These are phyloP conservation scores for Ascidia mentula DNA, from an alignment of 23 tunicate genomes.

Conservation along the genomic window DNA sequence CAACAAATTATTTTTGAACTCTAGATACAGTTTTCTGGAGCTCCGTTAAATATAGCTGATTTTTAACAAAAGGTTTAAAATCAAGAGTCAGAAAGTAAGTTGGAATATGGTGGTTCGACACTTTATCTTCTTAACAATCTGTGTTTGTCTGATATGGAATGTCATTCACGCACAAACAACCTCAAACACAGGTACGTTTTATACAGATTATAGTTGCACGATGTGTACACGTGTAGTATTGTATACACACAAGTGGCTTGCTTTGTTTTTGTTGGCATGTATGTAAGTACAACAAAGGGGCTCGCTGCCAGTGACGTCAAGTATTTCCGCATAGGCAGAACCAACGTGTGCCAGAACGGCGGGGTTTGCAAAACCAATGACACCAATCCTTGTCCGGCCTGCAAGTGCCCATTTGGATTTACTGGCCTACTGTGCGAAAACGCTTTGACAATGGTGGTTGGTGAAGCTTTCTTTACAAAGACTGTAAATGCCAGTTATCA, in stretches of 20 bases:
- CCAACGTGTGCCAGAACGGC: slow-evolving; percentile 8
- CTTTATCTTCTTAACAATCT: not conserved
- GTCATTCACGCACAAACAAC: not conserved
- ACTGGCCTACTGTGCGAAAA: not conserved
- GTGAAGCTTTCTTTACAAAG: not conserved
- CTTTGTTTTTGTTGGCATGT: not conserved
- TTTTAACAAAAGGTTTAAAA: too few species aligned
- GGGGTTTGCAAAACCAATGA: not conserved
- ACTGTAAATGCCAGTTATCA: not conserved
- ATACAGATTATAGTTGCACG: too few species aligned
- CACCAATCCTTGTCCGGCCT: not conserved
- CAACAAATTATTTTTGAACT: too few species aligned
- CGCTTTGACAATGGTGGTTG: not conserved
- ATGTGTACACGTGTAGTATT: not conserved
- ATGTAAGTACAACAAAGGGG: not conserved
- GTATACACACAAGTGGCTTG: not conserved
- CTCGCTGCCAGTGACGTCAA: not conserved
- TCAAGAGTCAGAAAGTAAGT: not conserved
- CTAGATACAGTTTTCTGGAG: too few species aligned
- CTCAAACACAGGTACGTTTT: not conserved
- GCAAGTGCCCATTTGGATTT: not conserved
- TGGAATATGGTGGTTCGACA: not conserved
- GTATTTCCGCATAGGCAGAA: not conserved
- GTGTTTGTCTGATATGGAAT: not conserved
- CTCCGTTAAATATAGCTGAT: too few species aligned